These are phyloP conservation scores for Brachynemurus nebulosus DNA, from an alignment of 2,888 invertebrate genomes.

Conservation along the genomic window DNA sequence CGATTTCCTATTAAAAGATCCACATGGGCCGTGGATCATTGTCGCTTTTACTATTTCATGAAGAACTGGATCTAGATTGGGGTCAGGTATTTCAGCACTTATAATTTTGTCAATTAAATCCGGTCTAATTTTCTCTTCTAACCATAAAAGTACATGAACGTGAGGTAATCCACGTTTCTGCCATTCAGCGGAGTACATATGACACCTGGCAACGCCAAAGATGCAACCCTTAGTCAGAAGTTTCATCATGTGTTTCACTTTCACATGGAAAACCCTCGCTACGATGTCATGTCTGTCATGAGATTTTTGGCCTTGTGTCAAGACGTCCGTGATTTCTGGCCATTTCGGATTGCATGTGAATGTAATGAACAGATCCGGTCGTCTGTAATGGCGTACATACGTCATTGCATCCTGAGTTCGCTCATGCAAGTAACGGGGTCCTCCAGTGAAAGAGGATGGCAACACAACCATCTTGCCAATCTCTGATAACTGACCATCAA, in stretches of 20 bases:
- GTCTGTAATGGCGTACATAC: slow-evolving; percentile 17
- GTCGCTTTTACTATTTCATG: slow-evolving; percentile 1
- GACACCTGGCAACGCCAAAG: slow-evolving; percentile 15
- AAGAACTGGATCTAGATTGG: slow-evolving; percentile 14
- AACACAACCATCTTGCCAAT: slow-evolving; percentile 15
- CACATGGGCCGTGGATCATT: slow-evolving; percentile 6
- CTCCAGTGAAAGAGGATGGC: slow-evolving; percentile 16
- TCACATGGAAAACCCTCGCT: slow-evolving; percentile 8
- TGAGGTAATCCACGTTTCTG: slow-evolving; percentile 18
- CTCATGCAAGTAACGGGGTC: slow-evolving; percentile 21
- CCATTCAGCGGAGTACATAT: slow-evolving; percentile 15
- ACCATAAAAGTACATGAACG: slow-evolving; percentile 8
- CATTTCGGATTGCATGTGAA: slow-evolving; percentile 7
- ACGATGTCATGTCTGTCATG: slow-evolving; percentile 12
- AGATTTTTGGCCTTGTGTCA: background rate
- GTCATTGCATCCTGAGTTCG: slow-evolving; percentile 22
- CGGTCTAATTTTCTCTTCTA: slow-evolving; percentile 11
- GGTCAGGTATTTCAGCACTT: slow-evolving; percentile 23
- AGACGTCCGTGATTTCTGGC: background rate
- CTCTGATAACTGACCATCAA: slow-evolving; percentile 7
- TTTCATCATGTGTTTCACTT: slow-evolving; percentile 4
- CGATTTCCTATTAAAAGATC: slow-evolving; percentile 1
- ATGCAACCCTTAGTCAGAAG: background rate
- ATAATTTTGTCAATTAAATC: slow-evolving; percentile 20
- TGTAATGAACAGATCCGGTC: slow-evolving; percentile 21